Conservation (phyloP, 2,113 vertebrate genomes). For the Numenius arquata region DNA sequence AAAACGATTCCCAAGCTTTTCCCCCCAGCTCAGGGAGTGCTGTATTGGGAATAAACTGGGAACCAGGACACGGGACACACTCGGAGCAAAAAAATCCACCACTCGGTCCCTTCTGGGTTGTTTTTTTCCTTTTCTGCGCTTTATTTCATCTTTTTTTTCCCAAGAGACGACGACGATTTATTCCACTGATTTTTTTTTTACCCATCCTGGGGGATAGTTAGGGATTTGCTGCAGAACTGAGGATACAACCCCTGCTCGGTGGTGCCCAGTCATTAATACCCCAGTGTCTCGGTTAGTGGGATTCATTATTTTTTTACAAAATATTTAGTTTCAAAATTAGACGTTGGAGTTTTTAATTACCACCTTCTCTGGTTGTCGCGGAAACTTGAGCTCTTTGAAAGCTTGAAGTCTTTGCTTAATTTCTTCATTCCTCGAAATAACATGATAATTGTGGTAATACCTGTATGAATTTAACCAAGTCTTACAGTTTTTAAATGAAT, state of each 20-base stretch:
- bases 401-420: background rate
- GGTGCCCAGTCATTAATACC: background rate
- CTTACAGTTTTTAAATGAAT: too few species aligned
- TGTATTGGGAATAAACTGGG: background rate
- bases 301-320: background rate
- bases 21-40: background rate
- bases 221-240: background rate
- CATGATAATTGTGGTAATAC: fast-evolving
- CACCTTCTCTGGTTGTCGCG: fast-evolving
- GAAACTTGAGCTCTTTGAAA: background rate
- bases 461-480: too few species aligned
- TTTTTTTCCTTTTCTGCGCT: fast-evolving
- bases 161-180: background rate
- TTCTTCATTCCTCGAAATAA: background rate
- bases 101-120: background rate
- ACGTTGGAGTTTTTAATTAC: background rate
- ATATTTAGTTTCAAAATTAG: background rate
- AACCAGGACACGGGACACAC: fast-evolving
- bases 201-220: background rate
- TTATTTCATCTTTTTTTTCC: fast-evolving
- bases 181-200: background rate
- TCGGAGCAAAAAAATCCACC: background rate
- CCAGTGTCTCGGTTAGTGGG: fast-evolving
- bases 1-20: background rate
- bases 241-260: fast-evolving